Conservation (phyloP, 2,113 vertebrate genomes). For the Genyomyrus donnyi region DNA sequence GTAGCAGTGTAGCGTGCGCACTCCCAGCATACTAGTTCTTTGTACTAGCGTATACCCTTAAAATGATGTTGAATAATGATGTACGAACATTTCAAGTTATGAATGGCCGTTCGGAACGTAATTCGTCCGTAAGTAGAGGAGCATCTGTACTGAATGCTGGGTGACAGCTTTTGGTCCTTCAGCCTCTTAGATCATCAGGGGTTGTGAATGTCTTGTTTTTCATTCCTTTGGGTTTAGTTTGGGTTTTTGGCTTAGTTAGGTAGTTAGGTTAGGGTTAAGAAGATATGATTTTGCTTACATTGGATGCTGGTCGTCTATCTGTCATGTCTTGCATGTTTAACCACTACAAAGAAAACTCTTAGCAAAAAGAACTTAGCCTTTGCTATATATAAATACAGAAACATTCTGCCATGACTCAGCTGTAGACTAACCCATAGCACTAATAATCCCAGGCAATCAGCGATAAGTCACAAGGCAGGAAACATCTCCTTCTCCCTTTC, state of each 20-base stretch:
- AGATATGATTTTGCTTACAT: not conserved
- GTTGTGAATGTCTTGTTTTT: not conserved
- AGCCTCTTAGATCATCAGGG: not conserved
- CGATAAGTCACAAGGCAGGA: not conserved
- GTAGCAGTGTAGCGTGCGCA: no score
- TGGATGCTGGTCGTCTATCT: not conserved
- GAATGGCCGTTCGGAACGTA: no score
- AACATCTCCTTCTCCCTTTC: not conserved
- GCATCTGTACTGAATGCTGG: not conserved
- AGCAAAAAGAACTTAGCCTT: not conserved
- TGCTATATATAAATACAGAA: not conserved
- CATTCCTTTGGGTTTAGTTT: not conserved
- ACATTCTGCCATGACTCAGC: not conserved
- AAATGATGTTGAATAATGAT: no score
- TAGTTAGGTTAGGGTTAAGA: not conserved
- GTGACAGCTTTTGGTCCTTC: not conserved
- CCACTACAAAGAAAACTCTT: not conserved
- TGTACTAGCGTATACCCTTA: no score
- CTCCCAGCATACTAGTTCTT: no score
- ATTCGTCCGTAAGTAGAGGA: no score
- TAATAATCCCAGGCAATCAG: not conserved
- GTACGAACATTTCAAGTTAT: no score
- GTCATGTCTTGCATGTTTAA: not conserved
- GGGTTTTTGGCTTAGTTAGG: not conserved
- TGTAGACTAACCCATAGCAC: not conserved